phyloP scores from a whole-genome alignment of 2,113 vertebrate species.

The Glareola pratincola region DNA sequence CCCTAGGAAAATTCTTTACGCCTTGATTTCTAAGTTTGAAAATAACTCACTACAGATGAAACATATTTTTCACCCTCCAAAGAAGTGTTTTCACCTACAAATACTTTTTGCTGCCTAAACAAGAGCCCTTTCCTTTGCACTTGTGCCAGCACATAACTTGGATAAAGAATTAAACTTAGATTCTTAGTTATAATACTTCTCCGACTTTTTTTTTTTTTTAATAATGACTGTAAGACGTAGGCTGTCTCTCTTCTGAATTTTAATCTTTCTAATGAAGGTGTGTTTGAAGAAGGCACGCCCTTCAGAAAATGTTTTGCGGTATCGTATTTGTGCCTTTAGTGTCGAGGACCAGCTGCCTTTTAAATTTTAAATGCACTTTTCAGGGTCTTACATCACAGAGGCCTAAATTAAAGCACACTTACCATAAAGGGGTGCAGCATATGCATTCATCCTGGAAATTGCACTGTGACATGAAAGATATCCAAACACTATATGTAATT shows the following conservation, averaged over 20 bases:
- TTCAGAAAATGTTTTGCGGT: constrained; percentile 31
- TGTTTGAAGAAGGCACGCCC: constrained; percentile 50
- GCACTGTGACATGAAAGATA: constrained; percentile 25
- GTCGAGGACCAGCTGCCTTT: constrained; percentile 13
- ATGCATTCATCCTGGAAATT: constrained; percentile 13
- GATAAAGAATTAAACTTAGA: constrained; percentile 39
- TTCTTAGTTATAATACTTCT: background rate
- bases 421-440: constrained; percentile 28
- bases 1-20: background rate
- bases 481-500: background rate
- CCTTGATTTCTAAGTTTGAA: constrained; percentile 16
- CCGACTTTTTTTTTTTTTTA: background rate
- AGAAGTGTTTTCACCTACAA: constrained; percentile 41
- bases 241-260: background rate
- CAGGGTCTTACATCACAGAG: constrained; percentile 45
- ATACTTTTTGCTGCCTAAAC: constrained; percentile 34
- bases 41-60: constrained; percentile 14
- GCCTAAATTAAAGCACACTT: constrained; percentile 35
- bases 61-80: background rate
- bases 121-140: constrained; percentile 44
- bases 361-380: constrained; percentile 34
- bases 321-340: constrained; percentile 2
- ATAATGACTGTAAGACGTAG: constrained; percentile 17
- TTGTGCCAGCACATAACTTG: constrained; percentile 49
- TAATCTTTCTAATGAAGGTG: constrained; percentile 40